These are phyloP conservation scores for Chloroceryle amazona DNA, from an alignment of 2,797 vertebrate genomes.

Conservation along the genomic window DNA sequence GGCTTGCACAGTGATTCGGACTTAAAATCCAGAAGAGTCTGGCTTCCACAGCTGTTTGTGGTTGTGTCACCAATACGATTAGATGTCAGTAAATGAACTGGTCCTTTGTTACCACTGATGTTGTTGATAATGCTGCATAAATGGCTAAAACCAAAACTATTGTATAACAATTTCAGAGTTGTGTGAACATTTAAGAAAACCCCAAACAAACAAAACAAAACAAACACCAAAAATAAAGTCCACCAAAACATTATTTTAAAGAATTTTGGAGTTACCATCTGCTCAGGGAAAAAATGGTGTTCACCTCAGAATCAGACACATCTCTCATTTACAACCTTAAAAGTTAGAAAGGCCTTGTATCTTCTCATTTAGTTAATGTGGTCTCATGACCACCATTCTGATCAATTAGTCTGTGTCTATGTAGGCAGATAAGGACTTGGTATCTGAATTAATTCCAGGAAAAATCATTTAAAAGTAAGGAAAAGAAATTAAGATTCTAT, in stretches of 20 bases:
- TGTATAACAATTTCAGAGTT: neutral
- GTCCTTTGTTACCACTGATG: neutral
- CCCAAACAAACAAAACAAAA: too few species aligned
- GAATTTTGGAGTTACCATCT: neutral
- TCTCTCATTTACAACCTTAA: neutral
- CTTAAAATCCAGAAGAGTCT: neutral
- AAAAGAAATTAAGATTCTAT: neutral
- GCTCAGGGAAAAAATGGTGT: neutral
- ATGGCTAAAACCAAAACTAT: neutral
- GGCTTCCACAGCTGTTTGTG: neutral
- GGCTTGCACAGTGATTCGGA: rapidly evolving
- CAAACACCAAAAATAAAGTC: too few species aligned
- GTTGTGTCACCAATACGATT: rapidly evolving
- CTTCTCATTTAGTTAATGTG: neutral
- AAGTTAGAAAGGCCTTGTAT: neutral
- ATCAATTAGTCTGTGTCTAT: neutral
- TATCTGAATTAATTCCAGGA: neutral
- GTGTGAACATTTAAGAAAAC: neutral
- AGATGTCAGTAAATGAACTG: rapidly evolving
- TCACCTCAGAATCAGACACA: neutral
- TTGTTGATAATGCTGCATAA: neutral
- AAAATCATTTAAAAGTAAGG: neutral
- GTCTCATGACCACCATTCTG: rapidly evolving
- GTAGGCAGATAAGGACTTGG: neutral
- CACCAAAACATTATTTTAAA: too few species aligned